A percentile compares a stretch with the other conserved stretches of the same genome.
Evolutionary conservation across 2,888 invertebrate species (phyloP).

Genomic region (Pristionchus entomophagus): DNA sequence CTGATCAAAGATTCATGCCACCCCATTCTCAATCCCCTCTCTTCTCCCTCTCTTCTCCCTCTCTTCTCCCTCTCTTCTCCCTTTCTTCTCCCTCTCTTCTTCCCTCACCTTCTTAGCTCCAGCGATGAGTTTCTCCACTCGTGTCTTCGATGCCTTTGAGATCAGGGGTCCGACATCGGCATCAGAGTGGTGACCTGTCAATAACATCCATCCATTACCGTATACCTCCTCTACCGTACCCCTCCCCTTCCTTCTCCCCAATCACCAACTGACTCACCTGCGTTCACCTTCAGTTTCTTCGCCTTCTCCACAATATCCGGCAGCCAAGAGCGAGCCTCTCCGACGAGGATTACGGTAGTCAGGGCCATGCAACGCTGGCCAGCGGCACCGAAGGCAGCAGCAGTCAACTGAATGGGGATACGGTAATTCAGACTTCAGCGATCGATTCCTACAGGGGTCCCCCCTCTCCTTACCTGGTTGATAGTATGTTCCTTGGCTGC

Average conservation of each 20-base stretch:
- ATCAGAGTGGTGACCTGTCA: conserved; percentile 80
- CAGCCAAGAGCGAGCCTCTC: conserved; percentile 93
- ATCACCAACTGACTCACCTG: conserved; percentile 79
- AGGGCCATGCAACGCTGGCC: conserved; percentile 99
- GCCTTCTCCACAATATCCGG: conserved; percentile 88
- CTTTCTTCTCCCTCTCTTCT: neutral
- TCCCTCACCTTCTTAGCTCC: conserved; percentile 64
- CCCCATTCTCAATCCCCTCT: no score
- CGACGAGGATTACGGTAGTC: conserved; percentile 89
- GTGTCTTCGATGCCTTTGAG: conserved; percentile 88
- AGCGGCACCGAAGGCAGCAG: conserved; percentile 98
- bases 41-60: no score
- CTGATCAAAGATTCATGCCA: no score
- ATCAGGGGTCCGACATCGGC: conserved; percentile 88
- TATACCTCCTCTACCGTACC: neutral
- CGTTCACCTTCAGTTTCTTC: conserved; percentile 90
- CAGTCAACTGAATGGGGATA: conserved; percentile 78
- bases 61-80: no score
- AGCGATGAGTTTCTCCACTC: conserved; percentile 80
- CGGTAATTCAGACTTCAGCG: neutral
- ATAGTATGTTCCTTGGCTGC: conserved; percentile 96
- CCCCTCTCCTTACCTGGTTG: conserved; percentile 82
- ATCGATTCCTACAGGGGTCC: neutral
- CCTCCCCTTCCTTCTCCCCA: neutral
- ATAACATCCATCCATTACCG: neutral